Evolutionary conservation across 2,888 invertebrate species (phyloP).

Genomic region (Temnothorax unifasciatus): DNA sequence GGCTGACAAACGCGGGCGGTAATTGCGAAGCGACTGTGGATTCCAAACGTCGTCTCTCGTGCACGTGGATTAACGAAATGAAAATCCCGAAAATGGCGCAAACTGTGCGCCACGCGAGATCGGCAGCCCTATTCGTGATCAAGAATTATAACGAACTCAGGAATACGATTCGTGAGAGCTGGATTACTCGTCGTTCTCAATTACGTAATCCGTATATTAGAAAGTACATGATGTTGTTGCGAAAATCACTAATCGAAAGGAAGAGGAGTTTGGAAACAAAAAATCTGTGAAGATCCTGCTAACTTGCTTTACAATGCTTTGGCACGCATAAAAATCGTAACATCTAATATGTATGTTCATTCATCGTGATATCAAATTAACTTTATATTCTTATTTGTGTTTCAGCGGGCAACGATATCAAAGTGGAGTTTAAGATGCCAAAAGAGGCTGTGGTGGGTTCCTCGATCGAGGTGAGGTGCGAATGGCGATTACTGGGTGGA

Average conservation of each 20-base stretch:
- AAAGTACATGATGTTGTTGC: background rate
- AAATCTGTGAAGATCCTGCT: too few species aligned
- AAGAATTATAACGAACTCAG: slow-evolving; percentile 26
- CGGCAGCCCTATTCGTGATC: slow-evolving; percentile 10
- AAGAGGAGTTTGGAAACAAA: background rate
- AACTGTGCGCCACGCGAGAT: slow-evolving; percentile 11
- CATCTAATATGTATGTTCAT: background rate
- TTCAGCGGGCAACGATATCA: slow-evolving; percentile 71
- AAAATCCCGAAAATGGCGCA: slow-evolving; percentile 21
- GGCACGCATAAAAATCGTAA: background rate
- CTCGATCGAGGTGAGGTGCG: slow-evolving; percentile 75
- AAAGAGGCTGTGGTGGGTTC: slow-evolving; percentile 77
- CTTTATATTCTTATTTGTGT: slow-evolving; percentile 27
- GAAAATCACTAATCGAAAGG: background rate
- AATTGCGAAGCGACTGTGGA: slow-evolving; percentile 43
- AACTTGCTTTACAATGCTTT: background rate
- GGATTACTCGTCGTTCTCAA: background rate
- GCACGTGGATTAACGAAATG: slow-evolving; percentile 45
- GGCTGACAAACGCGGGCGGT: slow-evolving; percentile 41
- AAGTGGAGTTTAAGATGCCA: slow-evolving; percentile 77
- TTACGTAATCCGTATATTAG: background rate
- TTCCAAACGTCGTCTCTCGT: slow-evolving; percentile 28
- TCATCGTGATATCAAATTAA: background rate
- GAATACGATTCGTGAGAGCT: background rate
- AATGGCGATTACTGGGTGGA: slow-evolving; percentile 75